Conservation (phyloP, 2,888 invertebrate genomes). For the Vanessa cardui region DNA sequence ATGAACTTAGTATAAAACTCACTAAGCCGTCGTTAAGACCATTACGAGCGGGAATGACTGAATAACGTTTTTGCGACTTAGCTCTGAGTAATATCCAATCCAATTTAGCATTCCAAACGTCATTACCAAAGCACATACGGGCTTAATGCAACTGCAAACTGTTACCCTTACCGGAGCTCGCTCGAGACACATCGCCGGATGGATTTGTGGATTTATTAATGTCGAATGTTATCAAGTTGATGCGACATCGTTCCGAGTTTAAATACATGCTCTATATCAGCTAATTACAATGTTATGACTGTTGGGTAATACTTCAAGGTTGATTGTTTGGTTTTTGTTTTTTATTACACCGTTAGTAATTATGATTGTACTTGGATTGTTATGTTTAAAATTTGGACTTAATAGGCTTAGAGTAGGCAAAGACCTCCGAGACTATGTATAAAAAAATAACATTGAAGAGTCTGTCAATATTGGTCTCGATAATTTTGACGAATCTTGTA, state of each 20-base stretch:
- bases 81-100: slow-evolving; percentile 44
- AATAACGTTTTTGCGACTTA: slow-evolving; percentile 24
- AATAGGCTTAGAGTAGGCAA: no score
- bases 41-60: slow-evolving; percentile 4
- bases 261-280: not conserved
- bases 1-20: not conserved
- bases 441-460: no score
- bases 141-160: slow-evolving; percentile 55
- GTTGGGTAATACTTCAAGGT: no score
- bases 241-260: not conserved
- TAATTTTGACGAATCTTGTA: no score
- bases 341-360: no score
- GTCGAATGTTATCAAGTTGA: not conserved
- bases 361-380: no score
- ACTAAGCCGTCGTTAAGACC: slow-evolving; percentile 13
- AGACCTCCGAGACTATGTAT: no score
- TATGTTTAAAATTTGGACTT: no score
- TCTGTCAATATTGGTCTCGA: no score
- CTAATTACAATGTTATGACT: not conserved
- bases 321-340: no score
- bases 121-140: slow-evolving; percentile 48
- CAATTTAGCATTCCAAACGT: slow-evolving; percentile 48
- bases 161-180: slow-evolving; percentile 42
- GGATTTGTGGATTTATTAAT: not conserved
- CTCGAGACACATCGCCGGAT: slow-evolving; percentile 7